A percentile compares a stretch with the other conserved stretches of the same genome.
phyloP scores from a whole-genome alignment of 2,888 invertebrate genomes.

The Atrina japonica region DNA sequence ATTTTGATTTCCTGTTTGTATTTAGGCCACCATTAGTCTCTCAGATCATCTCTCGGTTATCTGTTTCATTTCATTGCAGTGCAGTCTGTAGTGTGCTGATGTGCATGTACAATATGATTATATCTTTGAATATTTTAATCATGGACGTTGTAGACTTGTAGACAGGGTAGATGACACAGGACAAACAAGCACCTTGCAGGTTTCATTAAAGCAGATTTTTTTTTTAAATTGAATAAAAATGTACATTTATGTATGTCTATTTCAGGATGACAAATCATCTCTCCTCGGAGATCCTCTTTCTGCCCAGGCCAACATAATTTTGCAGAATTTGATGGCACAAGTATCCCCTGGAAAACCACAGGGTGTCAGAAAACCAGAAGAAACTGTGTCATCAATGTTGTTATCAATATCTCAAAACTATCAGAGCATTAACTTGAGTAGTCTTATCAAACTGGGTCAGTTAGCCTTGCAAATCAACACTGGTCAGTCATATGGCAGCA shows the following conservation, averaged over 20 bases:
- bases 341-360: constrained; percentile 37
- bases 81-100: too few species aligned
- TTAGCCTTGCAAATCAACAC: constrained; percentile 37
- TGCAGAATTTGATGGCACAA: constrained; percentile 80
- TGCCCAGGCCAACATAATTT: constrained; percentile 77
- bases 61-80: too few species aligned
- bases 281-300: constrained; percentile 80
- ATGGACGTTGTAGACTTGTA: too few species aligned
- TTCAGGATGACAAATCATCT: constrained; percentile 55
- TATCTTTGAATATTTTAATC: too few species aligned
- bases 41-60: too few species aligned
- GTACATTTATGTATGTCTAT: not conserved
- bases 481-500: not conserved
- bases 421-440: constrained; percentile 61
- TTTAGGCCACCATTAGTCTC: too few species aligned
- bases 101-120: too few species aligned
- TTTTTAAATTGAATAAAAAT: too few species aligned
- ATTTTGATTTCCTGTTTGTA: too few species aligned
- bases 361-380: not conserved
- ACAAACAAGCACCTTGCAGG: too few species aligned
- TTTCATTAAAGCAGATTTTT: too few species aligned
- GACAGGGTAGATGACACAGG: too few species aligned
- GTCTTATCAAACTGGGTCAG: constrained; percentile 68
- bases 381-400: constrained; percentile 19
- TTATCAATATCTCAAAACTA: constrained; percentile 25